These are phyloP conservation scores for Phalacrocorax pelagicus DNA, from an alignment of 2,113 vertebrate genomes.

Conservation along the genomic window DNA sequence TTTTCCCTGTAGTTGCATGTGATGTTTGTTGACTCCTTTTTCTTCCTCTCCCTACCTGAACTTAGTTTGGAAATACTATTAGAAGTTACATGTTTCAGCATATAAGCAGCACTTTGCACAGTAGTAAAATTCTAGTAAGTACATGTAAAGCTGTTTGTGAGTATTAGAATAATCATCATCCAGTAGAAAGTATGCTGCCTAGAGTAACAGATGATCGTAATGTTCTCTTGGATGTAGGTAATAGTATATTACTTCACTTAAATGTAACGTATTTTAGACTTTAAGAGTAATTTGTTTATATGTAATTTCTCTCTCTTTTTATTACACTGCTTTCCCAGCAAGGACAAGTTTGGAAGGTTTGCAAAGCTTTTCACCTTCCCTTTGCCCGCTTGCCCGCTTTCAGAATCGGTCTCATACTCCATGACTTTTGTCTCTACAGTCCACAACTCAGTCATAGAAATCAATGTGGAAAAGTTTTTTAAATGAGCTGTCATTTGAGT, in stretches of 20 bases:
- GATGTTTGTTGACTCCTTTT: conserved; percentile 58
- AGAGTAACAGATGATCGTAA: conserved; percentile 49
- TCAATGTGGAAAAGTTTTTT: conserved; percentile 63
- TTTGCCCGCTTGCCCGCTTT: conserved; percentile 89
- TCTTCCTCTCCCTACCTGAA: conserved; percentile 8
- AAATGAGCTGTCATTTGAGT: conserved; percentile 53
- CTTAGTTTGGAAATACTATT: conserved; percentile 60
- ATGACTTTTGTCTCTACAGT: conserved; percentile 88
- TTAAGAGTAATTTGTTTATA: conserved; percentile 84
- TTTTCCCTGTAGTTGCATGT: conserved; percentile 72
- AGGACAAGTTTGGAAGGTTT: conserved; percentile 99
- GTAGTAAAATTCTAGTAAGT: not conserved
- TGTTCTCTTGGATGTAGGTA: conserved; percentile 69
- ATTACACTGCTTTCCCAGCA: conserved; percentile 99
- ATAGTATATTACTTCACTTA: conserved; percentile 69
- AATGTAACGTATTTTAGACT: conserved; percentile 75
- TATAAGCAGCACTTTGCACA: not conserved
- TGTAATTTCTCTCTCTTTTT: conserved; percentile 96
- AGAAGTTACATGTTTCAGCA: conserved; percentile 25
- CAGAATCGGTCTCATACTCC: conserved; percentile 85
- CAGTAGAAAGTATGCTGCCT: conserved; percentile 54
- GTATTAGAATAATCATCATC: conserved; percentile 26
- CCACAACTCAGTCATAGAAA: conserved; percentile 74
- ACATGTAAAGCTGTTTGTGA: conserved; percentile 50
- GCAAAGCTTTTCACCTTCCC: conserved; percentile 99